Base-by-base conservation (phyloP, 2,797 vertebrate genomes). In the Okamejei kenojei region DNA sequence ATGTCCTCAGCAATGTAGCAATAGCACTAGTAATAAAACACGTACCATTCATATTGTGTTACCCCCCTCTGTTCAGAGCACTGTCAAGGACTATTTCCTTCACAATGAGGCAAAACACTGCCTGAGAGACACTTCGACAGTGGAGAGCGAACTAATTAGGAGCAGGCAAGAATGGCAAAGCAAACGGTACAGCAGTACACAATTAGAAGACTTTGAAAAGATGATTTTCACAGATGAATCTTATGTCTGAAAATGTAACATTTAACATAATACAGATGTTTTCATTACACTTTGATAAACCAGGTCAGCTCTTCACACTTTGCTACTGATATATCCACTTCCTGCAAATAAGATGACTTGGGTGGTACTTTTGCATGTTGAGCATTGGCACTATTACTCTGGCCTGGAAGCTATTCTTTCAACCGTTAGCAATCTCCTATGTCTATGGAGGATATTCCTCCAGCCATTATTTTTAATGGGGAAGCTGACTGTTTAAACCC, bases 31-130 rank as follows among this genome's bases (percentile, higher is more conserved):
- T 68, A 93, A 94, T 0, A 95, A 97, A 93, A 95, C 95, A 90
- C 96, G 96, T 94, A 96, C 95, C 38, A 96, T 97, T 94, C 95
- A 0, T 15, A 95, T 97, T 93, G 94, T 95, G 88, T 95, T 97
- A 74, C 97, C 96, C 0, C 32, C 95, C 71, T 94, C 96, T 11
- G 95, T 96, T 21, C 95, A 94, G 8, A 95, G 94, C 93, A 96
- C 96, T 0, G 95, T 96, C 93, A 95, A 94, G 94, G 95, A 96
- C 7, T 96, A 97, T 29, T 97, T 97, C 94, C 94, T 93, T 86
- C 95, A 95, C 0, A 90, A 94, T 0, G 95, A 94, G 38, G 84
- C 91, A 0, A 54, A 94, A 91, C 63, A 91, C 93, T 94, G 93
- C 35, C 81, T 93, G 8, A 93, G 94, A 10, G 94, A 95, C 21